A percentile compares a stretch with the other conserved stretches of the same genome.
Conservation (phyloP, 2,113 vertebrate genomes). For the Muntiacus reevesi region DNA sequence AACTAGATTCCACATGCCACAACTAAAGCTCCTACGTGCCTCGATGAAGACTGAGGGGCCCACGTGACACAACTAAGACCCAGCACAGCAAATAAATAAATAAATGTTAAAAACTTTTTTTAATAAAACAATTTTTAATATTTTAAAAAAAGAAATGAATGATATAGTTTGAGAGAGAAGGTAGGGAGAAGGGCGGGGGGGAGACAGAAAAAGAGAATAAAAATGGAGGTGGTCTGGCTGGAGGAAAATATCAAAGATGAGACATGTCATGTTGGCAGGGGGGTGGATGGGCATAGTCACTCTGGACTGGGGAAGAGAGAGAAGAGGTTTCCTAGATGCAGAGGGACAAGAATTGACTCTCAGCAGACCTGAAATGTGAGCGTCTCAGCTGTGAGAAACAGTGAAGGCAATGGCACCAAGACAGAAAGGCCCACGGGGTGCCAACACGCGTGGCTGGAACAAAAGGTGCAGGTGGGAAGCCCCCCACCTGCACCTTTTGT, state of each 20-base stretch:
- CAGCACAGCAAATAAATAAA: neutral
- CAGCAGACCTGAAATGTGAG: neutral
- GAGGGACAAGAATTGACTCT: neutral
- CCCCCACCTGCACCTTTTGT: neutral
- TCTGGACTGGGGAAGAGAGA: neutral
- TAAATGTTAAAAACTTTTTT: neutral
- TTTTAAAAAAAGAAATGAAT: neutral
- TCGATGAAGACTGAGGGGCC: neutral
- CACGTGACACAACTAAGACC: neutral
- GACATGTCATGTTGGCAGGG: fast-evolving
- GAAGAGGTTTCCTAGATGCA: neutral
- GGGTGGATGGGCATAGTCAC: fast-evolving
- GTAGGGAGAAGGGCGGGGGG: neutral
- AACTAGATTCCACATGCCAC: neutral
- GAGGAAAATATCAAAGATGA: neutral
- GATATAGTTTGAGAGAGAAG: neutral
- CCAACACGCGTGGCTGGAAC: neutral
- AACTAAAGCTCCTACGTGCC: neutral
- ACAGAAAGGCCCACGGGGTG: neutral
- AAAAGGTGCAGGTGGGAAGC: neutral
- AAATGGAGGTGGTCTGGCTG: neutral
- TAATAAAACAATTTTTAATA: neutral
- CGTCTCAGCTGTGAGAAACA: neutral
- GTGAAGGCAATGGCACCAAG: neutral
- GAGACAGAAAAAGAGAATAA: neutral